These are phyloP conservation scores for Orthosia incerta DNA, from an alignment of 2,888 invertebrate genomes.

Conservation along the genomic window DNA sequence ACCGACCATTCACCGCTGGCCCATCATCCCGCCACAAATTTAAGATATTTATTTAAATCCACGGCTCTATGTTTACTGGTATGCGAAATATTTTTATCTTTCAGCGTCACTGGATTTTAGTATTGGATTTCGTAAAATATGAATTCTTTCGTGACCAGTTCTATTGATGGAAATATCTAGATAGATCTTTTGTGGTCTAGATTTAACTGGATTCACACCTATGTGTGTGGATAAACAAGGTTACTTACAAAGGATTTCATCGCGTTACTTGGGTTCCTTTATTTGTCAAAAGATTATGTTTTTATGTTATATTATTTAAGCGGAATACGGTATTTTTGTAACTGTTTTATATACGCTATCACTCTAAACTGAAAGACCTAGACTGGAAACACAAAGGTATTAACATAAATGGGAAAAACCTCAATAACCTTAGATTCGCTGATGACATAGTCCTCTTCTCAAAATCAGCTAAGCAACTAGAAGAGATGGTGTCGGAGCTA, in stretches of 20 bases:
- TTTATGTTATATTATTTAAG: too few species aligned
- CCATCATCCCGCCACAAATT: slow-evolving; percentile 4
- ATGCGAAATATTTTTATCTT: slow-evolving; percentile 59
- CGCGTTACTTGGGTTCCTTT: neutral
- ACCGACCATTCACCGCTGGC: slow-evolving; percentile 13
- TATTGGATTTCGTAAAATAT: slow-evolving; percentile 51
- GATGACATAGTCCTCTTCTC: too few species aligned
- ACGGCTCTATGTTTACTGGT: slow-evolving; percentile 34
- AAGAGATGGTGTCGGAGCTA: too few species aligned
- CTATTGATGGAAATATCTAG: slow-evolving; percentile 14
- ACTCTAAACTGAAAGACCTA: too few species aligned
- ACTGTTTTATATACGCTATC: too few species aligned
- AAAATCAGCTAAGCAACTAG: too few species aligned
- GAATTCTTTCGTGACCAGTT: slow-evolving; percentile 23
- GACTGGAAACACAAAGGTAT: too few species aligned
- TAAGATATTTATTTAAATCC: slow-evolving; percentile 30
- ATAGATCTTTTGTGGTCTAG: slow-evolving; percentile 12
- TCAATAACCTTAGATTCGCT: too few species aligned
- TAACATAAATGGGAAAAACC: too few species aligned
- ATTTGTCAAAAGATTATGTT: neutral
- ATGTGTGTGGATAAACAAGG: neutral
- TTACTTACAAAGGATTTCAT: neutral
- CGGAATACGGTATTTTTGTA: too few species aligned
- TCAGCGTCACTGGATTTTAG: slow-evolving; percentile 47
- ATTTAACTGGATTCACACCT: neutral